Percentiles rank a stretch among this genome's conserved stretches.
These are phyloP conservation scores for Andrena praecox DNA, from an alignment of 2,888 invertebrate species.

Conservation along the genomic window DNA sequence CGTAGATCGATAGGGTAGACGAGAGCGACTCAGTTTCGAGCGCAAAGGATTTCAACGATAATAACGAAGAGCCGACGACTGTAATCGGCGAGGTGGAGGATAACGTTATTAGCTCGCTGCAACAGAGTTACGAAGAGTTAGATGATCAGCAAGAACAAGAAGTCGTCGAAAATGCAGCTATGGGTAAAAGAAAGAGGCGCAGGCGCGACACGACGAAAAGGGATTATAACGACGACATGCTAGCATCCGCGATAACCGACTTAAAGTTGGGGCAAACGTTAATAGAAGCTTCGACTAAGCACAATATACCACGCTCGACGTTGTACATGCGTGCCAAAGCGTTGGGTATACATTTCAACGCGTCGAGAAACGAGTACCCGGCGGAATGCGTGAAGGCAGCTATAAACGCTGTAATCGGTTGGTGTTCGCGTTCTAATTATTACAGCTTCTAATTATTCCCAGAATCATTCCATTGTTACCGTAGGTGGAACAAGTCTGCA, in stretches of 20 bases:
- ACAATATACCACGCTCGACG: conserved; percentile 84
- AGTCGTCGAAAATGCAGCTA: conserved; percentile 28
- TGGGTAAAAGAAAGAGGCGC: conserved; percentile 73
- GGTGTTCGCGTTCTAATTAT: conserved; percentile 41
- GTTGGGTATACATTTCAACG: conserved; percentile 81
- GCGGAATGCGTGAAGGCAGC: conserved; percentile 83
- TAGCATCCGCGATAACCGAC: conserved; percentile 83
- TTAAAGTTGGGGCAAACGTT: conserved; percentile 82
- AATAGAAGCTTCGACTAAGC: conserved; percentile 82
- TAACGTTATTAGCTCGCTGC: conserved; percentile 54
- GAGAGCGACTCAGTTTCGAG: conserved; percentile 72
- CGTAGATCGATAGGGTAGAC: conserved; percentile 79
- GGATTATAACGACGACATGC: conserved; percentile 82
- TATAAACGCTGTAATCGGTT: conserved; percentile 83
- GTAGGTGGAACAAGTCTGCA: conserved; percentile 84
- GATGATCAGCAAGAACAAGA: conserved; percentile 47
- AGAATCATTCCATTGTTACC: conserved; percentile 12
- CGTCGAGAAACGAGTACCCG: conserved; percentile 84
- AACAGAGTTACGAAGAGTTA: conserved; percentile 62
- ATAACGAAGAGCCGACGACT: conserved; percentile 60
- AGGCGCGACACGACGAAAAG: conserved; percentile 76
- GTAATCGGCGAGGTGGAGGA: conserved; percentile 69
- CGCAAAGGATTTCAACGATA: conserved; percentile 68
- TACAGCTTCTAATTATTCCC: conserved; percentile 2
- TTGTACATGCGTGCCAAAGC: conserved; percentile 84